These are phyloP conservation scores for Parauchenoglanis punctatus DNA, from an alignment of 2,797 vertebrate species.

Conservation along the genomic window DNA sequence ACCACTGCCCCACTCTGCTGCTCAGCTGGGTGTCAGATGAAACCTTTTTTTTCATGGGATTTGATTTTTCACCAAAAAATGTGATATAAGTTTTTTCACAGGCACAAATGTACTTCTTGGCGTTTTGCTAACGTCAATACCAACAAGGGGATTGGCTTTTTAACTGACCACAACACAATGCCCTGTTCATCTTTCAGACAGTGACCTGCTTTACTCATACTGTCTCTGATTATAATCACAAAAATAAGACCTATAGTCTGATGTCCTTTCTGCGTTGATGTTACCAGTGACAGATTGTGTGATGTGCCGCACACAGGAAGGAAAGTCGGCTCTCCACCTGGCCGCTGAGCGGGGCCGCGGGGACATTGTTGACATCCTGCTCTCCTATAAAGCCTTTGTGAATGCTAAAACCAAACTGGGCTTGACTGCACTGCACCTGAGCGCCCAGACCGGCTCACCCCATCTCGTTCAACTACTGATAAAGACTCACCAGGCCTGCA, in stretches of 20 bases:
- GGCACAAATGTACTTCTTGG: not conserved
- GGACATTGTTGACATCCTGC: conserved; percentile 64
- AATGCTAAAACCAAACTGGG: conserved; percentile 70
- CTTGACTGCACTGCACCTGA: conserved; percentile 68
- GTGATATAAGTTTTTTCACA: not conserved
- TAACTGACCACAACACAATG: not conserved
- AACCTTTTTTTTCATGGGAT: not conserved
- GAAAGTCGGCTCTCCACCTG: conserved; percentile 69
- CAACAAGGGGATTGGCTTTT: not conserved
- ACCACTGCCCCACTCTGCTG: no score
- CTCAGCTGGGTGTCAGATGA: no score
- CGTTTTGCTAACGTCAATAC: not conserved
- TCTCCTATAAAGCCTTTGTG: conserved; percentile 69
- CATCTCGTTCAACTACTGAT: conserved; percentile 63
- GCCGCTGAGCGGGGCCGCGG: conserved; percentile 64
- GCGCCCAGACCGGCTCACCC: conserved; percentile 63
- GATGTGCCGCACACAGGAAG: conserved; percentile 52
- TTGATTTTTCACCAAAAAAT: not conserved
- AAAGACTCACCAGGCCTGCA: conserved; percentile 60
- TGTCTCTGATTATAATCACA: not conserved
- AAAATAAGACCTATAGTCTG: not conserved
- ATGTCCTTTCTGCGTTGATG: not conserved
- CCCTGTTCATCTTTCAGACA: not conserved
- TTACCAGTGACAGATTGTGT: not conserved
- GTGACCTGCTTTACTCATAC: not conserved